Evolutionary conservation across 2,113 vertebrate genomes (phyloP).

Genomic region (Tetrax tetrax): DNA sequence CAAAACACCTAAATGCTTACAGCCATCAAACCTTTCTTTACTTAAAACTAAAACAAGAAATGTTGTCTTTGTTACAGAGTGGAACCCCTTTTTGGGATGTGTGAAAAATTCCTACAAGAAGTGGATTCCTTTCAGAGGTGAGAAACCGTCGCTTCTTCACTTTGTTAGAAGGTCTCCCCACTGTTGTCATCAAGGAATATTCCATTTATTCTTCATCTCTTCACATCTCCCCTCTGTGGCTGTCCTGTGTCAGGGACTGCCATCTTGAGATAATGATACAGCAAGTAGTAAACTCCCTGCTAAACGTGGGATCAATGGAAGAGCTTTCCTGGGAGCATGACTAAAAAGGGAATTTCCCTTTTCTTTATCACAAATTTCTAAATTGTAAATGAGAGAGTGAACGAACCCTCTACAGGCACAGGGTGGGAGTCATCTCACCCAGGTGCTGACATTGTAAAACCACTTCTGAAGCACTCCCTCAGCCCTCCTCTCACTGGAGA

Average conservation of each 20-base stretch:
- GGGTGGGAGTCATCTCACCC: neutral
- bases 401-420: accelerated
- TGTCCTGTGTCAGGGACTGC: neutral
- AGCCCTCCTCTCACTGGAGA: neutral
- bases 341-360: neutral
- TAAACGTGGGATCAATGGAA: neutral
- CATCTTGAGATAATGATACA: neutral
- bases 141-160: neutral
- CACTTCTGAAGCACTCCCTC: neutral
- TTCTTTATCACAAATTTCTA: neutral
- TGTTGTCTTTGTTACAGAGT: constrained; percentile 72
- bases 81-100: constrained; percentile 87
- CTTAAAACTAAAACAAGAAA: neutral
- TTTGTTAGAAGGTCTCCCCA: neutral
- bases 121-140: constrained; percentile 95
- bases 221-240: neutral
- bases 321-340: neutral
- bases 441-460: neutral
- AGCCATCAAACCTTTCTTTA: neutral
- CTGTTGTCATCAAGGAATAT: neutral
- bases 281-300: neutral
- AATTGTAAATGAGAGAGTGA: neutral
- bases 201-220: neutral
- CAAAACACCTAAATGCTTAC: neutral
- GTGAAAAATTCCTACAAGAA: constrained; percentile 93